Evolutionary conservation across 2,797 vertebrate species (phyloP), one percentile per base, ranked within the genome.

Genomic region (Natrix natrix): DNA sequence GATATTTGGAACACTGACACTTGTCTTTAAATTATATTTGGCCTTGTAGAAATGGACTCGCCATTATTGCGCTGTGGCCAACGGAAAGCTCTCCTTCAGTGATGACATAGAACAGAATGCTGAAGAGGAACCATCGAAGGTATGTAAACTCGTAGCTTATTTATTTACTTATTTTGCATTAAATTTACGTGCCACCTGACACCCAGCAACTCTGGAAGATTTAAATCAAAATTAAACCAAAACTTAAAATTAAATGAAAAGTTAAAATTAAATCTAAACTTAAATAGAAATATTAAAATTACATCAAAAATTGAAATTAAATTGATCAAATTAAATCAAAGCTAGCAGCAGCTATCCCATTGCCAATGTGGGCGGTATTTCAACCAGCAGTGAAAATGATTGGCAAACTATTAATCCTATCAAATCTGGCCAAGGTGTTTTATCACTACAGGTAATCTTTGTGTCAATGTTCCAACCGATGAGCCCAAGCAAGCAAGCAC

Each of bases 21-120:
- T 61, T 91, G 11, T 54, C 8, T 12, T 94, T 93, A 90, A 74
- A 95, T 20, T 6, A 92, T 91, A 87, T 86, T 90, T 94, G 24
- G 16, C 89, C 26, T 96, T 96, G 32, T 96, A 99, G 99, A 98
- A 97, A 91, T 99, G 99, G 99, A 98, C 99, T 93, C 98, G 97
- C 32, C 99, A 99, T 97, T 99, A 99, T 96, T 99, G 99, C 14
- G 98, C 99, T 95, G 98, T 99, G 92, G 98, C 98, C 2, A 98
- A 98, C 13, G 98, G 98, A 95, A 99, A 98, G 89, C 97, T 99
- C 92, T 99, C 98, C 61, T 99, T 99, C 66, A 98, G 98, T 1
- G 99, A 99, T 0, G 99, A 99, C 92, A 98, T 97, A 87, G 98
- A 98, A 37, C 98, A 98, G 83, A 98, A 97, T 1, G 88, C 86